Conservation (phyloP, 2,888 invertebrate genomes). For the Anthoptus insignis region DNA sequence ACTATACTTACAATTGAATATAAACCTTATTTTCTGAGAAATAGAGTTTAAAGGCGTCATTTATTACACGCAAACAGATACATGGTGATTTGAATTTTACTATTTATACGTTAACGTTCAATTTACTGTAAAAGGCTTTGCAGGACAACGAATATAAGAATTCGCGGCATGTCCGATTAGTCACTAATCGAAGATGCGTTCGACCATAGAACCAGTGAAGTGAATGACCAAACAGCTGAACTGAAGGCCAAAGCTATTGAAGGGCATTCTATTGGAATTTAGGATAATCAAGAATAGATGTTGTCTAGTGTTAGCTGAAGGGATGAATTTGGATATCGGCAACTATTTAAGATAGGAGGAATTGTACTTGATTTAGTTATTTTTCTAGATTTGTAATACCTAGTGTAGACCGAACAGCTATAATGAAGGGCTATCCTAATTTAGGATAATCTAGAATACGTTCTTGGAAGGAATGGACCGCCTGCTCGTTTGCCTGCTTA, state of each 20-base stretch:
- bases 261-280: conserved; percentile 12
- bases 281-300: neutral
- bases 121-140: conserved; percentile 1
- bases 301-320: too few species aligned
- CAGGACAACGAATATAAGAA: conserved; percentile 25
- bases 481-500: too few species aligned
- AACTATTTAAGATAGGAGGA: too few species aligned
- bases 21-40: neutral
- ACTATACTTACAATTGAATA: neutral
- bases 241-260: conserved; percentile 10
- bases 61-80: neutral
- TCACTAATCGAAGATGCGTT: conserved; percentile 52
- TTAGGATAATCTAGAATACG: too few species aligned
- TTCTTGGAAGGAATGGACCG: too few species aligned
- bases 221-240: conserved; percentile 26
- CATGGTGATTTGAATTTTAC: conserved; percentile 11
- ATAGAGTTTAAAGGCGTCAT: too few species aligned
- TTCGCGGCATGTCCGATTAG: conserved; percentile 49
- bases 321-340: too few species aligned
- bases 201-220: conserved; percentile 48
- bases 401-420: too few species aligned
- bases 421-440: too few species aligned
- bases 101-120: neutral
- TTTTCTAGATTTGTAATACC: too few species aligned
- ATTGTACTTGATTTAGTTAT: too few species aligned